Percentiles rank a stretch among this genome's conserved stretches.
phyloP scores from a whole-genome alignment of 2,113 vertebrate genomes.

The Echinops telfairi region DNA sequence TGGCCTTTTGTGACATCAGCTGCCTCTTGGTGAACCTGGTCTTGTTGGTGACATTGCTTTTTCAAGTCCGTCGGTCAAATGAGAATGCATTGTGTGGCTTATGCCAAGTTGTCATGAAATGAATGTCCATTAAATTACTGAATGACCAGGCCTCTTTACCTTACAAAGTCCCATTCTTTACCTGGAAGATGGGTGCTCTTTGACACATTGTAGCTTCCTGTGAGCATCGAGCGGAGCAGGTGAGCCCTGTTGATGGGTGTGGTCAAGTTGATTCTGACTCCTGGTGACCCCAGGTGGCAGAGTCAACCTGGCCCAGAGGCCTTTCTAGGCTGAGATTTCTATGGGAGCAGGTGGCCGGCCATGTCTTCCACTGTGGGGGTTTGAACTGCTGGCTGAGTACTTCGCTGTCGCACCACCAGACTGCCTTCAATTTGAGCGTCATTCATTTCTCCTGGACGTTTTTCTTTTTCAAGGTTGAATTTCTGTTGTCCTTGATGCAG shows the following conservation, averaged over 20 bases:
- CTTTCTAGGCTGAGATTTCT: not conserved
- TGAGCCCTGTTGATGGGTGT: not conserved
- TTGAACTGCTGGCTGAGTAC: not conserved
- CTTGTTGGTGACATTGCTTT: not conserved
- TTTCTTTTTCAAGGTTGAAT: not conserved
- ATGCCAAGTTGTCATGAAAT: not conserved
- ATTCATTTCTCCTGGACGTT: not conserved
- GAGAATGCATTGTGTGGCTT: not conserved
- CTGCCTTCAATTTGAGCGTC: constrained; percentile 18
- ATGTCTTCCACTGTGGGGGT: not conserved
- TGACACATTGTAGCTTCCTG: not conserved
- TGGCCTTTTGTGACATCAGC: not conserved
- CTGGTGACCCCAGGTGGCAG: not conserved
- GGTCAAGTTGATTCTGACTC: not conserved
- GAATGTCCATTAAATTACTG: not conserved
- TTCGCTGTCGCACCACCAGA: not conserved
- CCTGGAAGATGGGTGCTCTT: not conserved
- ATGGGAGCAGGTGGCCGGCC: not conserved
- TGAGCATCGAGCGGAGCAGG: not conserved
- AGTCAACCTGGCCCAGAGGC: not conserved
- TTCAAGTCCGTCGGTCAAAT: constrained; percentile 20
- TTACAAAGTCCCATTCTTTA: not conserved
- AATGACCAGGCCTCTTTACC: not conserved
- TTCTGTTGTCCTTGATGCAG: not conserved
- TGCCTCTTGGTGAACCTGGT: not conserved